phyloP scores from a whole-genome alignment of 1,140 invertebrate genomes.

The Arctopsyche grandis region DNA sequence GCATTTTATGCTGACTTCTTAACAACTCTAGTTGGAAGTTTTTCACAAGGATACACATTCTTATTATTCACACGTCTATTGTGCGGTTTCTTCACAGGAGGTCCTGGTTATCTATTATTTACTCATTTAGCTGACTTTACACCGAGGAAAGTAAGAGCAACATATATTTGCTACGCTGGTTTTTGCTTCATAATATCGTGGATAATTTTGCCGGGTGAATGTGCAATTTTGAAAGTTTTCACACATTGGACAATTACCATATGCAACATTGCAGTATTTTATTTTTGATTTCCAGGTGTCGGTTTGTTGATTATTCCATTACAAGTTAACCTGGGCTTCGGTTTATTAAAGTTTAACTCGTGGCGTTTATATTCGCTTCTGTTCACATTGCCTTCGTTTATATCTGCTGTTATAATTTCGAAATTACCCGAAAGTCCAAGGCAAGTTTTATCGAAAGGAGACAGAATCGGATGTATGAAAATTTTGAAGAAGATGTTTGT shows the following conservation, averaged over 20 bases:
- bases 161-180: constrained; percentile 70
- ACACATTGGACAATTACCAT: too few species aligned
- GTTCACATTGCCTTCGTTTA: constrained; percentile 67
- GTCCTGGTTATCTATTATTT: constrained; percentile 69
- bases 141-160: constrained; percentile 66
- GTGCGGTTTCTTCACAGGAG: constrained; percentile 67
- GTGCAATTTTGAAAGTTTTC: not conserved
- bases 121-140: constrained; percentile 73
- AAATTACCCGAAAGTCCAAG: constrained; percentile 81
- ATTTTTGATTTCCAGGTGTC: not conserved
- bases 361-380: constrained; percentile 74
- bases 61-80: constrained; percentile 64
- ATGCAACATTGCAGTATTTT: too few species aligned
- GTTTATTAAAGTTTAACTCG: constrained; percentile 63
- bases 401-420: constrained; percentile 68
- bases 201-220: constrained; percentile 69
- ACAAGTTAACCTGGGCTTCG: not conserved
- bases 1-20: constrained; percentile 72
- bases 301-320: constrained; percentile 1
- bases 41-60: constrained; percentile 60
- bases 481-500: constrained; percentile 71
- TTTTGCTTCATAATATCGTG: constrained; percentile 72
- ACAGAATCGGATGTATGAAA: constrained; percentile 68
- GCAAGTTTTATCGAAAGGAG: constrained; percentile 73
- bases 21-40: constrained; percentile 63